Evolutionary conservation across 2,113 vertebrate species (phyloP), one percentile per base, ranked within the genome.

Genomic region (Arizona elegans): DNA sequence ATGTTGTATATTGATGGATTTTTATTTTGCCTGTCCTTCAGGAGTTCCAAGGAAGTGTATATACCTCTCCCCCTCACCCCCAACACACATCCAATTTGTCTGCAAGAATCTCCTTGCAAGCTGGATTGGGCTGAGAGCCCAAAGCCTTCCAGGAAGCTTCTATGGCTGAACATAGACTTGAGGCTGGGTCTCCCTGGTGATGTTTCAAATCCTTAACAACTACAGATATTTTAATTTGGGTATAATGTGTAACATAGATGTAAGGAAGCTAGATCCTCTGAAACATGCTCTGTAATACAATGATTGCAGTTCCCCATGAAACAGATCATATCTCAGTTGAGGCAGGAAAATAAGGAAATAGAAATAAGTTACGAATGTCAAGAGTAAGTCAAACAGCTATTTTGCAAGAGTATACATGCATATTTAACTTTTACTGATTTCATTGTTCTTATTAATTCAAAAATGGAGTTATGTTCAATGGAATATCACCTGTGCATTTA

Each of bases 401-500:
- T 65, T 23, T 89, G 5, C 94, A 93, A 93, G 85, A 19, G 19
- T 50, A 9, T 11, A 75, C 59, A 93, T 59, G 92, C 26, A 38
- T 81, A 89, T 94, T 91, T 50, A 93, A 8, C 3, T 87, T 54
- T 87, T 19, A n/a, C 9, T n/a, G 15, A 43, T 81, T 43, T 43
- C 3, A 88, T 54, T 88, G 52, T 88, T 88, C 26, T 88, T 56
- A 91, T 93, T 0, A 91, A 93, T 94, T 95, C 43, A 94, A 0
- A 95, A 52, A 93, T 94, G 54, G 54, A 94, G n/a, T 94, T 95
- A n/a, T 56, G 93, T 95, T 95, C 23, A 93, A 29, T 93, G 93
- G 50, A 90, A 53, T 62, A 93, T 92, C 1, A 95, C 13, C 38
- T 93, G 95, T 90, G 23, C 33, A 92, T 95, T 96, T 96, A 92